Conservation (phyloP, 23 tunicate genomes). For the Oikopleura dioica region DNA sequence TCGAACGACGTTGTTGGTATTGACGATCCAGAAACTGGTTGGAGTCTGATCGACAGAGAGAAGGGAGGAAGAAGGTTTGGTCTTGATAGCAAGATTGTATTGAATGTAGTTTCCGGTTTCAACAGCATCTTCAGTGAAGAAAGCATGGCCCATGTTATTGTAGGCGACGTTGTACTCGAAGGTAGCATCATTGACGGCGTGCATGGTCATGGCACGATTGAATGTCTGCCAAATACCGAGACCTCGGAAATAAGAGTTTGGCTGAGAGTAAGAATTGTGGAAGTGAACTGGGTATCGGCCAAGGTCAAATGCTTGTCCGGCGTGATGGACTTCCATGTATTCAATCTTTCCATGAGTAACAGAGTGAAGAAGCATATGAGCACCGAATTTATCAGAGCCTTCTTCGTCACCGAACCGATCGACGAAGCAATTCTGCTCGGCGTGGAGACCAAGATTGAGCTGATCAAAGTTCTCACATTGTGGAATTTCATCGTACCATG, state of each 20-base stretch:
- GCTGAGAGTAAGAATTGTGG: neutral
- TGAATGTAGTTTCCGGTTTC: slow-evolving; percentile 51
- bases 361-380: slow-evolving; percentile 45
- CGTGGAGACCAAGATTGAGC: slow-evolving; percentile 6
- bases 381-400: slow-evolving; percentile 81
- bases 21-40: slow-evolving; percentile 50
- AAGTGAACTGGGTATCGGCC: slow-evolving; percentile 20
- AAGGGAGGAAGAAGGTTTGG: slow-evolving; percentile 56
- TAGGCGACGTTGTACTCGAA: slow-evolving; percentile 57
- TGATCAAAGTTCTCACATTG: neutral
- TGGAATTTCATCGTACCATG: slow-evolving; percentile 12
- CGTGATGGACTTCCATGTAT: slow-evolving; percentile 38
- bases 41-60: slow-evolving; percentile 15
- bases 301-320: slow-evolving; percentile 70
- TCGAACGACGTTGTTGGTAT: slow-evolving; percentile 44
- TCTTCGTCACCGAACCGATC: slow-evolving; percentile 75
- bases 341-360: slow-evolving; percentile 32
- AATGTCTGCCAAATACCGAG: slow-evolving; percentile 1
- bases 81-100: slow-evolving; percentile 65
- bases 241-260: slow-evolving; percentile 13
- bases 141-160: slow-evolving; percentile 83
- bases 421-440: neutral
- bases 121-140: slow-evolving; percentile 89
- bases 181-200: slow-evolving; percentile 1
- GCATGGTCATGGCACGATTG: slow-evolving; percentile 11